These are phyloP conservation scores for Phataginus tricuspis DNA, from an alignment of 2,797 vertebrate genomes.

Conservation along the genomic window DNA sequence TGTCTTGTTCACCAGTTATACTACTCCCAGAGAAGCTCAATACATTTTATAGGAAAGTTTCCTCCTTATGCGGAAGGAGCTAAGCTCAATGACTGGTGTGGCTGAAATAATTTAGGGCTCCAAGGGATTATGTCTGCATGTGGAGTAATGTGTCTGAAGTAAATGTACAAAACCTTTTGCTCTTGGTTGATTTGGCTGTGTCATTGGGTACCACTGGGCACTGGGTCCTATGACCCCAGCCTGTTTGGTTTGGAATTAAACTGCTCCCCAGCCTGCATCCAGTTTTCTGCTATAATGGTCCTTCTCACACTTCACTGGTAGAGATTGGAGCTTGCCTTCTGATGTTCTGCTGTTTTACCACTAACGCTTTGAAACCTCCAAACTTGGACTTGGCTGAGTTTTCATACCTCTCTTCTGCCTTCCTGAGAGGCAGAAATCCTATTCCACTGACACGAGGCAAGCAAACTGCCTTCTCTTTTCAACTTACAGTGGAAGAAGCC, in stretches of 20 bases:
- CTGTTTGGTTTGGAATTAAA: constrained; percentile 48
- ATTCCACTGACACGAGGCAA: not conserved
- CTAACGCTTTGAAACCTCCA: not conserved
- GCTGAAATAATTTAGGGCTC: constrained; percentile 67
- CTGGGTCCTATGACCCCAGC: not conserved
- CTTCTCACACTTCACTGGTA: not conserved
- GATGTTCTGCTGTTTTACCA: not conserved
- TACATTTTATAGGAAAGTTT: constrained; percentile 74
- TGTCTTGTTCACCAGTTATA: constrained; percentile 70
- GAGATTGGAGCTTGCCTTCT: not conserved
- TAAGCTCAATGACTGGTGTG: constrained; percentile 44
- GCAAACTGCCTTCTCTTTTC: constrained; percentile 74
- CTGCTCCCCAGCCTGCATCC: not conserved
- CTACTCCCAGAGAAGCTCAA: constrained; percentile 71
- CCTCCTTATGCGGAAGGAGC: constrained; percentile 73
- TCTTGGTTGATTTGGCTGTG: constrained; percentile 22
- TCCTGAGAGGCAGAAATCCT: not conserved
- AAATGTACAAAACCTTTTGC: constrained; percentile 50
- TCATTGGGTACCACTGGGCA: not conserved
- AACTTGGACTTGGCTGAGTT: not conserved
- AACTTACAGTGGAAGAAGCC: constrained; percentile 17
- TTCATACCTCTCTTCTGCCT: not conserved
- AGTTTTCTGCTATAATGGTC: not conserved
- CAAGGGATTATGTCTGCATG: constrained; percentile 48
- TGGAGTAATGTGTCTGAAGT: constrained; percentile 50